These are phyloP conservation scores for Eupeodes latifasciatus DNA, from an alignment of 2,888 invertebrate species.

Conservation along the genomic window DNA sequence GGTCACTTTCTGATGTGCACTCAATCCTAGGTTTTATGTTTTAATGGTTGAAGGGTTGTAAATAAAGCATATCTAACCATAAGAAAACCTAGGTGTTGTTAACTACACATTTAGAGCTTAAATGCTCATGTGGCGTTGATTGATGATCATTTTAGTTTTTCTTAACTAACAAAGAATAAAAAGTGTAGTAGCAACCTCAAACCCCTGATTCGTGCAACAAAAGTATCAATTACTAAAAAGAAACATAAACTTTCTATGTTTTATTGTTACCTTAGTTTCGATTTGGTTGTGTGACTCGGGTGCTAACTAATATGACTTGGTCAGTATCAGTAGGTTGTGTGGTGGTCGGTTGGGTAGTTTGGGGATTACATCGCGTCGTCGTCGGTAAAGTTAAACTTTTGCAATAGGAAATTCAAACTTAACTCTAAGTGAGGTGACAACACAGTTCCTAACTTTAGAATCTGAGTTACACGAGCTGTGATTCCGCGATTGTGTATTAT, in stretches of 20 bases:
- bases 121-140: conserved; percentile 61
- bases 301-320: conserved; percentile 25
- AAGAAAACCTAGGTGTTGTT: conserved; percentile 26
- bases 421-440: conserved; percentile 46
- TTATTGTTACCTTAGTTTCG: neutral
- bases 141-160: conserved; percentile 36
- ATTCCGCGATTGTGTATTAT: conserved; percentile 51
- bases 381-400: conserved; percentile 8
- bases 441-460: conserved; percentile 8
- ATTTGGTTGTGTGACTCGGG: conserved; percentile 10
- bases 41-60: conserved; percentile 65
- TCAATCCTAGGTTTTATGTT: conserved; percentile 29
- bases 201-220: neutral
- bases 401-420: conserved; percentile 64
- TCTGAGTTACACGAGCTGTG: conserved; percentile 36
- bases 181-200: conserved; percentile 21
- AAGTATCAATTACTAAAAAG: conserved; percentile 67
- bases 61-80: conserved; percentile 30
- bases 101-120: conserved; percentile 4
- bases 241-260: conserved; percentile 66
- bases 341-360: conserved; percentile 55
- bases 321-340: conserved; percentile 31
- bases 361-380: neutral
- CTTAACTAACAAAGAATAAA: conserved; percentile 11
- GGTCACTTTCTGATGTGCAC: conserved; percentile 3